These are phyloP conservation scores for Haliaeetus leucogaster DNA, from an alignment of 2,113 vertebrate species.

Conservation along the genomic window DNA sequence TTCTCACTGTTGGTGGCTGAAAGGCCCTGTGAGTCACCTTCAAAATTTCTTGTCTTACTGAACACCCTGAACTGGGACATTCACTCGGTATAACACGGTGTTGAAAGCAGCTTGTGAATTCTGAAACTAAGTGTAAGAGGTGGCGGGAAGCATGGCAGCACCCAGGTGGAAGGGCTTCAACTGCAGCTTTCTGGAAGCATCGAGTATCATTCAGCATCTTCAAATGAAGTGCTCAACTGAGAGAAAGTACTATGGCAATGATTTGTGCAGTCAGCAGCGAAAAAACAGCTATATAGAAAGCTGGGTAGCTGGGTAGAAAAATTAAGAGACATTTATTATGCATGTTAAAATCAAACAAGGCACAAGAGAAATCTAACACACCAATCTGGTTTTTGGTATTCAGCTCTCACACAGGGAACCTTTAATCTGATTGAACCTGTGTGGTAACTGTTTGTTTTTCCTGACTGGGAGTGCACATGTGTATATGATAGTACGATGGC, in stretches of 20 bases:
- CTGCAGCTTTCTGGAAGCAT: not conserved
- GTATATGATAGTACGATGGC: not conserved
- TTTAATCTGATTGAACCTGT: constrained; percentile 49
- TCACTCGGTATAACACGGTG: not conserved
- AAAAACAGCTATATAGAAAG: not conserved
- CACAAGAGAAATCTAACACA: not conserved
- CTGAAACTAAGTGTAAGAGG: not conserved
- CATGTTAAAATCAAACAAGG: constrained; percentile 2
- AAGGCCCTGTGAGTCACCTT: not conserved
- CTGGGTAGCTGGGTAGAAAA: not conserved
- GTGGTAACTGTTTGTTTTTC: constrained; percentile 52
- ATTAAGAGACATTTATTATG: not conserved
- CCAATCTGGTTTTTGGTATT: constrained; percentile 43
- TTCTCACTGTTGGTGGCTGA: not conserved
- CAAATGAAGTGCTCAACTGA: not conserved
- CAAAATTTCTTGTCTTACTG: not conserved
- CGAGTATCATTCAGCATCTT: not conserved
- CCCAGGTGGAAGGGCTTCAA: not conserved
- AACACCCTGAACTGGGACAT: not conserved
- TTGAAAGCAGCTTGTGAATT: not conserved
- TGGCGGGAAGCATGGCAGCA: not conserved
- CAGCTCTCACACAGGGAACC: constrained; percentile 13
- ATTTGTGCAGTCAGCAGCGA: not conserved
- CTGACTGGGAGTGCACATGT: constrained; percentile 17
- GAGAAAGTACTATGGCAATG: not conserved